Evolutionary conservation across 2,888 invertebrate genomes (phyloP).

Genomic region (Epirrhoe tristata): DNA sequence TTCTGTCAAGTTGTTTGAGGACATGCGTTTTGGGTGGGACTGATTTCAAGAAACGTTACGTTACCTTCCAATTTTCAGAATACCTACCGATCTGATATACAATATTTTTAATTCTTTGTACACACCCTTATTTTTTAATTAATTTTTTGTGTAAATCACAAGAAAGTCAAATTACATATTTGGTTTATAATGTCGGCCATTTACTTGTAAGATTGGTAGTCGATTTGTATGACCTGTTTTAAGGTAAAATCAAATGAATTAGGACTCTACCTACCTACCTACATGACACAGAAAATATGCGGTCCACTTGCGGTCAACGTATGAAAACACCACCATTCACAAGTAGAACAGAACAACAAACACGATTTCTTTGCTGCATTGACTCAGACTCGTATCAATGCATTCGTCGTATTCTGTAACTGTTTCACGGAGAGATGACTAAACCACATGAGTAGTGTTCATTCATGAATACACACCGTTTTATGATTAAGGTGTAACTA

Average conservation of each 20-base stretch:
- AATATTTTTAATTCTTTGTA: no score
- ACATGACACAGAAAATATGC: constrained; percentile 27
- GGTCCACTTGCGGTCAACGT: constrained; percentile 32
- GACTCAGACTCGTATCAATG: constrained; percentile 60
- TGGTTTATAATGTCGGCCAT: no score
- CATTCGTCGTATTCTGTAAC: constrained; percentile 59
- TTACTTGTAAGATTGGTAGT: no score
- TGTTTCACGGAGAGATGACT: constrained; percentile 68
- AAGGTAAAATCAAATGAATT: constrained; percentile 18
- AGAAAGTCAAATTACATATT: background rate
- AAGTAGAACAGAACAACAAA: constrained; percentile 37
- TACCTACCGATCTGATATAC: background rate
- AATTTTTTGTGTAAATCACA: no score
- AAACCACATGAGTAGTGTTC: constrained; percentile 67
- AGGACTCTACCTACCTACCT: background rate
- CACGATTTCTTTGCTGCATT: constrained; percentile 47
- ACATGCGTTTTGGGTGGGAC: constrained; percentile 8
- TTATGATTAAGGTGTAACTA: constrained; percentile 31
- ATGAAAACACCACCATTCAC: constrained; percentile 31
- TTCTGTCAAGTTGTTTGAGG: constrained; percentile 6
- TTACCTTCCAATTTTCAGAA: background rate
- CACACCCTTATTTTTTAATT: no score
- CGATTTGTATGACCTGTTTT: background rate
- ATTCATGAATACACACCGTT: constrained; percentile 67
- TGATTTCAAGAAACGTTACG: background rate